Evolutionary conservation across 2,888 invertebrate species (phyloP), one percentile per base, ranked within the genome.

Genomic region (Lithosia quadra): DNA sequence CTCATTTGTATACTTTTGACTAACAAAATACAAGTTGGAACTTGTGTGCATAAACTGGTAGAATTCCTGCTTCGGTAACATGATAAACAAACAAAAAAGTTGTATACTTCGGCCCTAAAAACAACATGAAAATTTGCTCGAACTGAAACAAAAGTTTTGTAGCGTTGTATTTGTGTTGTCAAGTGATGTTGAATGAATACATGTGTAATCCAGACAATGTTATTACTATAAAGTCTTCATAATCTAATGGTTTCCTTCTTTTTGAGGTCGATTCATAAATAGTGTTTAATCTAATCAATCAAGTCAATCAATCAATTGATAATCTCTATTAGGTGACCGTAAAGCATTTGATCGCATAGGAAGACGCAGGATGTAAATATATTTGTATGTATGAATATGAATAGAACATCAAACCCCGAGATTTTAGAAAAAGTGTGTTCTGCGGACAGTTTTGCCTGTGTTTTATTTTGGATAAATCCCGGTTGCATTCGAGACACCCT

Each of bases 81-180:
- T 80, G 78, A 80, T 83, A 82, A 80, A 83, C 82, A 86, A 87
- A 85, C 82, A 84, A 86, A 86, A 84, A 86, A 83, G 75, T 83
- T 84, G 76, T 72, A 73, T 71, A 82, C 66, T 75, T 73, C 69
- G 74, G 79, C 80, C 77, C 80, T 87, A 86, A 86, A 74, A 88
- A 85, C 84, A 84, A 83, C 85, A 82, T 76, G 73, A 77, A 77
- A 85, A 81, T 81, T 79, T 72, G n/a, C 39, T 69, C 76, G 75
- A 74, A 61, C 72, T 76, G 71, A 74, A 80, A 82, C 81, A 82
- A 82, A 84, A 83, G 73, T 81, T 83, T 73, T 64, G 60, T 9
- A 24, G 68, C 67, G 66, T 66, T 69, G 69, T 80, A 80, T 79
- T 78, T 79, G 76, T 73, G 75, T 79, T 75, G 63, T 36, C 66